Evolutionary conservation across 2,797 vertebrate genomes (phyloP).

Genomic region (Sternarchorhynchus goeldii): DNA sequence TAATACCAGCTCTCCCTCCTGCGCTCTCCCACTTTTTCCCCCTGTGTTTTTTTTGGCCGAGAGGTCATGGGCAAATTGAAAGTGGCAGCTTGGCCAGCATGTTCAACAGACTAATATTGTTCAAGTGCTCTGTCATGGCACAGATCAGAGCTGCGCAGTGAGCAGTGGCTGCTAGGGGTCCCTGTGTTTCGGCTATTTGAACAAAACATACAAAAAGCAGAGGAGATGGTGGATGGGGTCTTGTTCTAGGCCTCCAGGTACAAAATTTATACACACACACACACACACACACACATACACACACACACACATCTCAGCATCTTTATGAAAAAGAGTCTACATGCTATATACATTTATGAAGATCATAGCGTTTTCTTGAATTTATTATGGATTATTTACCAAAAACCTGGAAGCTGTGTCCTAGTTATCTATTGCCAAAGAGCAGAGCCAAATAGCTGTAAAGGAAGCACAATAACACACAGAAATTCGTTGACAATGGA

Average conservation of each 20-base stretch:
- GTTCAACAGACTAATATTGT: constrained; percentile 91
- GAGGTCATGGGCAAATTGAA: constrained; percentile 98
- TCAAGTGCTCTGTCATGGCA: constrained; percentile 78
- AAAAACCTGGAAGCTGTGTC: too few species aligned
- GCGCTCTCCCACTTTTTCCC: constrained; percentile 94
- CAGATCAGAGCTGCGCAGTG: constrained; percentile 83
- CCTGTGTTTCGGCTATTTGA: constrained; percentile 62
- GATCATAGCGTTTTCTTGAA: too few species aligned
- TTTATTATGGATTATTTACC: too few species aligned
- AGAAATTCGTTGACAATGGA: not conserved
- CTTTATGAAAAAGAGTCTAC: too few species aligned
- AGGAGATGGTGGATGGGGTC: constrained; percentile 19
- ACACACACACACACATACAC: not conserved
- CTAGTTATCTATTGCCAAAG: not conserved
- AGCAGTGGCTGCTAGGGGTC: constrained; percentile 65
- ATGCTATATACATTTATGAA: too few species aligned
- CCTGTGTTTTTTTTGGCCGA: constrained; percentile 82
- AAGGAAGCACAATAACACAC: not conserved
- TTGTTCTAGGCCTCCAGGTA: constrained; percentile 23
- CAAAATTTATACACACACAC: not conserved
- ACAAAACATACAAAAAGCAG: constrained; percentile 52
- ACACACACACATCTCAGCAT: too few species aligned
- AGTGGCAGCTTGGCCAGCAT: constrained; percentile 93
- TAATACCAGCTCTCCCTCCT: constrained; percentile 95
- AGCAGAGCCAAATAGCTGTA: not conserved